Evolutionary conservation across 2,113 vertebrate species (phyloP).

Genomic region (Tiliqua scincoides): DNA sequence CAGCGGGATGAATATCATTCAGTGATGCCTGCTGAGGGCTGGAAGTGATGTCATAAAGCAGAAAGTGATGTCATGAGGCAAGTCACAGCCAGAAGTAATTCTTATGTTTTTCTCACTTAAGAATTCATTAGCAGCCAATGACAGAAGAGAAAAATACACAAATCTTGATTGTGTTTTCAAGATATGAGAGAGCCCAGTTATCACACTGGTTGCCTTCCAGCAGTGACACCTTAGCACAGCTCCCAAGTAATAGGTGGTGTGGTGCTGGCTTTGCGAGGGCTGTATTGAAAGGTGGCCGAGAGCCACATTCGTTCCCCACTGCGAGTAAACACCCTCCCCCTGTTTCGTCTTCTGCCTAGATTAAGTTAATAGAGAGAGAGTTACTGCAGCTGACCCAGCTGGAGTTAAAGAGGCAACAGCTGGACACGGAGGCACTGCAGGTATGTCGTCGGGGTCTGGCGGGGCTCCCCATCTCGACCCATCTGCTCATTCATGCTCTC

Average conservation of each 20-base stretch:
- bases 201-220: too few relatives aligned
- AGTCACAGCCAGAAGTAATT: too few relatives aligned
- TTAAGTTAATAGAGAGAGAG: constrained; percentile 97
- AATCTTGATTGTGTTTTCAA: too few relatives aligned
- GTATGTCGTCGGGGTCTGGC: constrained; percentile 84
- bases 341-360: constrained; percentile 92
- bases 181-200: too few relatives aligned
- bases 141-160: too few relatives aligned
- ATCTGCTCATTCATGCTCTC: constrained; percentile 11
- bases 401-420: constrained; percentile 94
- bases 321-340: constrained; percentile 56
- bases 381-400: constrained; percentile 98
- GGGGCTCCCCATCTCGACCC: constrained; percentile 40
- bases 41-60: too few relatives aligned
- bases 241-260: neutral
- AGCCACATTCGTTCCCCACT: neutral
- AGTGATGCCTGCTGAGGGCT: too few relatives aligned
- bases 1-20: too few relatives aligned
- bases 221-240: too few relatives aligned
- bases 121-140: too few relatives aligned
- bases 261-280: neutral
- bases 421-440: constrained; percentile 95
- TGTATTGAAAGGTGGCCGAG: constrained; percentile 7
- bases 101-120: too few relatives aligned
- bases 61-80: too few relatives aligned